Evolutionary conservation across 2,888 invertebrate species (phyloP), one percentile per base, ranked within the genome.

Genomic region (Parapristionchus giblindavisi): DNA sequence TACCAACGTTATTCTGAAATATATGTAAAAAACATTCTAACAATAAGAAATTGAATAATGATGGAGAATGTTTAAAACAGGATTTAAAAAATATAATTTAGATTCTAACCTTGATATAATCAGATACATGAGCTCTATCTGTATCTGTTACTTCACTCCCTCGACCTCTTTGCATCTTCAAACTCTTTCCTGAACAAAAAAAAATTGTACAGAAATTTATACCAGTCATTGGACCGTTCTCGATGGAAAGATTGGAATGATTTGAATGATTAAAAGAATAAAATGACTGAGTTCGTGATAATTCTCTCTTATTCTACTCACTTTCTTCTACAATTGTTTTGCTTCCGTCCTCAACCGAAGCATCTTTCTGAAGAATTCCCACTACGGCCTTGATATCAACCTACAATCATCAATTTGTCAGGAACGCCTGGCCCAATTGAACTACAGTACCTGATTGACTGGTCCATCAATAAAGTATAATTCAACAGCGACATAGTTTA

Each of bases 381-480:
- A 80, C 77, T 24, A 78, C 79, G 8, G 80, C 80, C 74, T 76
- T 76, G 17, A 75, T 34, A 36, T 71, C 65, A n/a, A 65, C 65
- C 75, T 75, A 36, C 66, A 70, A 58, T 40, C n/a, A 14, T 14
- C 6, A 14, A 6, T 54, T 24, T 54, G n/a, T 52, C n/a, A n/a
- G n/a, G n/a, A n/a, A 5, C n/a, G n/a, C 24, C 52, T 54, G 14
- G 17, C 29, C 54, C 24, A 29, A 3, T 4, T 56, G 29, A 6
- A 56, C 29, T 36, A 3, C 21, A 6, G 40, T 54, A 84, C 82
- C 17, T 80, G 81, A 72, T 81, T 84, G 6, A 85, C 80, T 1
- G 86, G 86, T 6, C 85, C 85, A 75, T 87, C 87, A 8, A 85
- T 81, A 68, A 85, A 84, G 73, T 87, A 87, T 11, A 87, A 73